A percentile compares a stretch with the other conserved stretches of the same genome.
Conservation (phyloP, 2,888 invertebrate genomes). For the Torymus tubicola region DNA sequence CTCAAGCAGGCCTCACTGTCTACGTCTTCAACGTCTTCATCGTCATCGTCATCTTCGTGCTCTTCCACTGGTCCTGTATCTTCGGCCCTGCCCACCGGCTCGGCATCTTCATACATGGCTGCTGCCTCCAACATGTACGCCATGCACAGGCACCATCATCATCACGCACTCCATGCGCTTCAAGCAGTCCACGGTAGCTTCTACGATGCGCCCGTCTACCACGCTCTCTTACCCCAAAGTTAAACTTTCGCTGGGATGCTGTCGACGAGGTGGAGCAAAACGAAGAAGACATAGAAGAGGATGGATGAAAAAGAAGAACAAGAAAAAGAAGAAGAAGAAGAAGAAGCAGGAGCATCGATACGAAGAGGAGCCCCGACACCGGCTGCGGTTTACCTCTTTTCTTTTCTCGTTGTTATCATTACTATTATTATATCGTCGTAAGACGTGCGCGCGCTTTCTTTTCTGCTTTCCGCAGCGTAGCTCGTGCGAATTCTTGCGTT, state of each 20-base stretch:
- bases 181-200: slow-evolving; percentile 68
- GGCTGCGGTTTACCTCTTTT: neutral
- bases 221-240: slow-evolving; percentile 72
- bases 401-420: neutral
- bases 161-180: slow-evolving; percentile 68
- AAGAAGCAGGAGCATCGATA: slow-evolving; percentile 10
- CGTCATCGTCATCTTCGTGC: slow-evolving; percentile 61
- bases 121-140: slow-evolving; percentile 69
- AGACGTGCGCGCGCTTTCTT: neutral
- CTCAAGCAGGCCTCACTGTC: slow-evolving; percentile 25
- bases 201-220: slow-evolving; percentile 72
- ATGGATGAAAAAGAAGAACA: neutral
- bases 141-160: slow-evolving; percentile 72
- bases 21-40: slow-evolving; percentile 37
- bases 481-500: neutral
- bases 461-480: neutral
- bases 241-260: slow-evolving; percentile 59
- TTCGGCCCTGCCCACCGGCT: slow-evolving; percentile 59
- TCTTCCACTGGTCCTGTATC: slow-evolving; percentile 41
- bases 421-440: neutral
- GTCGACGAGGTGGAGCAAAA: neutral
- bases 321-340: neutral
- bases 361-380: too few species aligned
- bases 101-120: slow-evolving; percentile 57
- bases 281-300: neutral